A percentile compares a stretch with the other conserved stretches of the same genome.
Conservation (phyloP, 1,140 invertebrate species). For the Hormaphis cornu region DNA sequence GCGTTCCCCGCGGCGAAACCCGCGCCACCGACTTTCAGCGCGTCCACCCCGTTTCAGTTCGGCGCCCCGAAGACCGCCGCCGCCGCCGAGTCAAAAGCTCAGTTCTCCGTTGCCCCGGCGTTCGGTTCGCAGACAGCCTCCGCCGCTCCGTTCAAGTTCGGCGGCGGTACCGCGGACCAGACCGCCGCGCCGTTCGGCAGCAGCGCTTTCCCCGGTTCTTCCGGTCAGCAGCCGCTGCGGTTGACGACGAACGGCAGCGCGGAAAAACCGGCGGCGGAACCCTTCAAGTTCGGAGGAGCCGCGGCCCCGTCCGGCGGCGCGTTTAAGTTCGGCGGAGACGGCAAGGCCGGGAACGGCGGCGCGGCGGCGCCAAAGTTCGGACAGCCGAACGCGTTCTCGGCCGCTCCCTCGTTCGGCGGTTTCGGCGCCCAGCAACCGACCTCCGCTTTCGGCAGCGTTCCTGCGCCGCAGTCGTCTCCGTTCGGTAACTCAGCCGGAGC, state of each 20-base stretch:
- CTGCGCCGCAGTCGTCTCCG: background rate
- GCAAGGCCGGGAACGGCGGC: no score
- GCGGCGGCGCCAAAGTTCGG: no score
- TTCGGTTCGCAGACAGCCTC: background rate
- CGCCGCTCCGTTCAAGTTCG: background rate
- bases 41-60: background rate
- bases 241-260: slow-evolving; percentile 1
- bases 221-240: background rate
- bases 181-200: no score
- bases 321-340: background rate
- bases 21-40: background rate
- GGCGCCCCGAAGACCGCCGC: background rate
- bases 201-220: background rate
- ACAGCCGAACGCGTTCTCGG: background rate
- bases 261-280: background rate
- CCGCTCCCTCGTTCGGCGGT: background rate
- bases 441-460: background rate
- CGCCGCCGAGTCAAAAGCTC: background rate
- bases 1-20: background rate
- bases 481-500: background rate
- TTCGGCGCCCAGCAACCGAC: background rate
- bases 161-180: no score
- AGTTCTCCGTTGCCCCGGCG: background rate
- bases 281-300: slow-evolving; percentile 12
- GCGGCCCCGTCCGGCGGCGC: background rate